Evolutionary conservation across 2,888 invertebrate species (phyloP), one percentile per base, ranked within the genome.

Genomic region (Margaritifera margaritifera): DNA sequence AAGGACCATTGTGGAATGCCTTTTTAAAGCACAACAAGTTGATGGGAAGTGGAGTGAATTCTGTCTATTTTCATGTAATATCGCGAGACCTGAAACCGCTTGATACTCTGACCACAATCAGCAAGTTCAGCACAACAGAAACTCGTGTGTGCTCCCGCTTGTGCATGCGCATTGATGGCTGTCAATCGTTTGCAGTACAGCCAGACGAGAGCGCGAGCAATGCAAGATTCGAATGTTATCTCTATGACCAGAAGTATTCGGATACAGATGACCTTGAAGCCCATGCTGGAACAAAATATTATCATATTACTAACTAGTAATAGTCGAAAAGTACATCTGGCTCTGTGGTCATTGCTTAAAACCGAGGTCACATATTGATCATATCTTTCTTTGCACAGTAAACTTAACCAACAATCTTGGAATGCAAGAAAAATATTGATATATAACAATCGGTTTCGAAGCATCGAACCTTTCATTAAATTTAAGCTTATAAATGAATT

Each of bases 141-240:
- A 42, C 20, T 6, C 70, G 74, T 57, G 68, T 74, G 31, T 77
- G 77, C 61, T 57, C 71, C 53, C 68, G 74, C 51, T 74, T 77
- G 22, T 77, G 77, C 61, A 69, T 77, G 72, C 60, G 77, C 11
- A 69, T 72, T 19, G 71, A 74, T 24, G 71, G 66, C 2, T 77
- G 77, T 60, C 55, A 64, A 52, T 63, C 77, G n/a, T 56, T 72
- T 27, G 42, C 64, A 6, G 65, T 72, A 0, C 71, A 71, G 18
- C 51, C 65, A 11, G 66, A n/a, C n/a, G 59, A 64, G 6, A 62
- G 50, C 31, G 62, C 62, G 5, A 42, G 50, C 1, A 50, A 24
- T 5, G 56, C 56, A 42, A 42, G 42, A 58, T 61, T 64, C 52
- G 66, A 64, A n/a, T 77, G 77, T 51, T 60, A 50, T 42, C 25